Percentiles rank a stretch among this genome's conserved stretches.
Evolutionary conservation across 2,888 invertebrate species (phyloP).

Genomic region (Antheraea yamamai): DNA sequence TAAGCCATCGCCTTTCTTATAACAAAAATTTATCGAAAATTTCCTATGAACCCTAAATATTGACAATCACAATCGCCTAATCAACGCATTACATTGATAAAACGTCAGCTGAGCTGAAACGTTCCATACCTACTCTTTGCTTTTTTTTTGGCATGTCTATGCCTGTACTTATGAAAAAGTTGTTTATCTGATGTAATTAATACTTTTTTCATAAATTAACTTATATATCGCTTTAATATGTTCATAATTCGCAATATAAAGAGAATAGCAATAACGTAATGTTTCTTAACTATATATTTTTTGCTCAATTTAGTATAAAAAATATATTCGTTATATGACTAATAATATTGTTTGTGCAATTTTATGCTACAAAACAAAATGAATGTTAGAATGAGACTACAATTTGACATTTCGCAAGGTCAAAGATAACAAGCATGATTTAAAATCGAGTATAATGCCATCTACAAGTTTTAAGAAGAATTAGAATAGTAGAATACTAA

Average conservation of each 20-base stretch:
- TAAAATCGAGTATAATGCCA: neutral
- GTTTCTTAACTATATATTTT: neutral
- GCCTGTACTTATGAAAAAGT: no score
- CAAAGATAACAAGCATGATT: no score
- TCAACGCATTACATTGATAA: no score
- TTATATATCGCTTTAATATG: no score
- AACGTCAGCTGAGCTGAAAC: neutral
- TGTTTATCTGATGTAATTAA: no score
- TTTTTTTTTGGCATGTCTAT: no score
- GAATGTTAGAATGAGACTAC: neutral
- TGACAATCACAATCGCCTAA: neutral
- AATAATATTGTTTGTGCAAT: no score
- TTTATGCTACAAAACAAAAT: neutral
- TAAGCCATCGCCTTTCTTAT: constrained; percentile 43
- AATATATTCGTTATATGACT: no score
- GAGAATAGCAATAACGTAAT: neutral
- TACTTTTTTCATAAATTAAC: no score
- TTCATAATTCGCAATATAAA: neutral
- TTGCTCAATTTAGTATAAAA: neutral
- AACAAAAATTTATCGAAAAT: neutral
- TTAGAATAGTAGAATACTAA: neutral
- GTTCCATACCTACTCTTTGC: no score
- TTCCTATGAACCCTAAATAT: neutral
- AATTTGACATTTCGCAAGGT: no score
- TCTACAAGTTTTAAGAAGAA: neutral